Percentiles rank a stretch among this genome's conserved stretches.
These are phyloP conservation scores for Mobula birostris DNA, from an alignment of 2,113 vertebrate species.

Conservation along the genomic window DNA sequence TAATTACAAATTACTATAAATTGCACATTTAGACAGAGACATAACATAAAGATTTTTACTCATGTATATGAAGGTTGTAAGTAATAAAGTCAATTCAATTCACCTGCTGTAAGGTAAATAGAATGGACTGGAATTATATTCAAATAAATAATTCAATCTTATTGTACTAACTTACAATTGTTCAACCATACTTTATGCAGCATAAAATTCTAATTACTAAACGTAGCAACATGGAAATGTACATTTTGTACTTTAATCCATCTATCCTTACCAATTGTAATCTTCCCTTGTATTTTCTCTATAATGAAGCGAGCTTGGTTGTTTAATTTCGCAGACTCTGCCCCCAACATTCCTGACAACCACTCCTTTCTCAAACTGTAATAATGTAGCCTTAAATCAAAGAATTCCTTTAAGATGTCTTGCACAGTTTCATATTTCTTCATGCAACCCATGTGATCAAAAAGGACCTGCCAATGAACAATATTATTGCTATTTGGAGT, in stretches of 20 bases:
- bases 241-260: conserved; percentile 46
- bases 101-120: background rate
- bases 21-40: too few relatives aligned
- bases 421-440: conserved; percentile 96
- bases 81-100: too few relatives aligned
- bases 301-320: conserved; percentile 95
- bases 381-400: conserved; percentile 87
- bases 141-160: background rate
- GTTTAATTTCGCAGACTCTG: conserved; percentile 86
- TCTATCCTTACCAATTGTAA: conserved; percentile 74
- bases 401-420: conserved; percentile 94
- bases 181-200: background rate
- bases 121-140: background rate
- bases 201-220: background rate
- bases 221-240: conserved; percentile 28
- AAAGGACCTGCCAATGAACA: conserved; percentile 72
- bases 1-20: too few relatives aligned
- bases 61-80: too few relatives aligned
- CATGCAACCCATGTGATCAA: conserved; percentile 97
- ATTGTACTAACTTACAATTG: conserved; percentile 44
- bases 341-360: conserved; percentile 83
- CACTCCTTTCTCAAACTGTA: conserved; percentile 92
- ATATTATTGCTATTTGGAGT: background rate
- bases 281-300: conserved; percentile 95
- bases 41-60: too few relatives aligned